These are phyloP conservation scores for Micrastur ruficollis DNA, from an alignment of 2,797 vertebrate species.

Conservation along the genomic window DNA sequence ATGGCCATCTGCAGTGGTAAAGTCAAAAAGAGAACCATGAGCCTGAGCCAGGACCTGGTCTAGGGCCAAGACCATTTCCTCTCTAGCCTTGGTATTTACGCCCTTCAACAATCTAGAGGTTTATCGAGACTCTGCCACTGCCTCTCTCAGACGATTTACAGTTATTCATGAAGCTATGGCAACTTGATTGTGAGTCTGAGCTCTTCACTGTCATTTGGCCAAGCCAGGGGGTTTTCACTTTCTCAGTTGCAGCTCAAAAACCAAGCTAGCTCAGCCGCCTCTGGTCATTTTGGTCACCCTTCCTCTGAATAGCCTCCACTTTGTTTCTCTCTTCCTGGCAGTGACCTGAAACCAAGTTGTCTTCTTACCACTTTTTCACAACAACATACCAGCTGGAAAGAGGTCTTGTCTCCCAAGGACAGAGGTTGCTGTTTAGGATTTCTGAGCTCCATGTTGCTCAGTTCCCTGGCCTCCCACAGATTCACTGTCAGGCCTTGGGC, in stretches of 20 bases:
- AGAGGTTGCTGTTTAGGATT: neutral
- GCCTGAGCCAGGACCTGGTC: neutral
- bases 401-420: neutral
- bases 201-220: neutral
- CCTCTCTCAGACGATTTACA: neutral
- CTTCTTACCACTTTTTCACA: neutral
- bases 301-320: neutral
- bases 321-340: slow-evolving; percentile 7
- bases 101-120: neutral
- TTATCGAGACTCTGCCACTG: neutral
- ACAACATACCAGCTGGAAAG: neutral
- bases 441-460: neutral
- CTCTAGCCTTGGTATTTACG: neutral
- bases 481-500: neutral
- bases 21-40: neutral
- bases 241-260: slow-evolving; percentile 19
- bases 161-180: neutral
- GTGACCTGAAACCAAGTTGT: neutral
- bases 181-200: neutral
- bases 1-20: neutral
- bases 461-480: neutral
- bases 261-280: neutral
- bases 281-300: slow-evolving; percentile 1
- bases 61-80: neutral
- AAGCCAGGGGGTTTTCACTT: neutral